Conservation (phyloP, 2,797 vertebrate species). For the Sciurus vulgaris region DNA sequence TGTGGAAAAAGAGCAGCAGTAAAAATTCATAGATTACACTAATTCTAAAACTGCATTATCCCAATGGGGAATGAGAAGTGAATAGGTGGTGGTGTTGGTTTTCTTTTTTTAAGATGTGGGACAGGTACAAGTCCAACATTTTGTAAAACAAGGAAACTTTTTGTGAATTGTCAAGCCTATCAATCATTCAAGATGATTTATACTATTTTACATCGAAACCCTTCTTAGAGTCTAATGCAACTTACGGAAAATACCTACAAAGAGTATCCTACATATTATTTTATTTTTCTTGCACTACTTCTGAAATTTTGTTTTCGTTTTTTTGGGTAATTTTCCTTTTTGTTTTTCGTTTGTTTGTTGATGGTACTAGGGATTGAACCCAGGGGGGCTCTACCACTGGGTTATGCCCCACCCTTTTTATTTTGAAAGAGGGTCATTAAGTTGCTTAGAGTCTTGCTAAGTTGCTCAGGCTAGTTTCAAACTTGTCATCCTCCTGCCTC, state of each 20-base stretch:
- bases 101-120: neutral
- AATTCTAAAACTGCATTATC: neutral
- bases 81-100: neutral
- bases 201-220: slow-evolving; percentile 20
- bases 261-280: neutral
- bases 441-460: too few relatives aligned
- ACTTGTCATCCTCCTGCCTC: too few relatives aligned
- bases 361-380: too few relatives aligned
- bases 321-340: neutral
- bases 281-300: slow-evolving; percentile 46
- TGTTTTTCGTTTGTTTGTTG: too few relatives aligned
- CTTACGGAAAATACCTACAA: neutral
- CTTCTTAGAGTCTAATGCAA: slow-evolving; percentile 9
- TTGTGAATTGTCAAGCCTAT: neutral
- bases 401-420: too few relatives aligned
- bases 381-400: too few relatives aligned
- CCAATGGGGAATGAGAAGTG: neutral
- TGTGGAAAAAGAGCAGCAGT: neutral
- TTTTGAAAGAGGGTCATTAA: too few relatives aligned
- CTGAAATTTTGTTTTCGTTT: neutral
- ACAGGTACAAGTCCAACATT: neutral
- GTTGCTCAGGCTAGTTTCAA: too few relatives aligned
- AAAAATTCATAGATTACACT: neutral
- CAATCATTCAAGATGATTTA: slow-evolving; percentile 22
- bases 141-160: slow-evolving; percentile 38